A percentile compares a stretch with the other conserved stretches of the same genome.
These are phyloP conservation scores for Drosophila vallismaia DNA, from an alignment of 2,888 invertebrate genomes.

Conservation along the genomic window DNA sequence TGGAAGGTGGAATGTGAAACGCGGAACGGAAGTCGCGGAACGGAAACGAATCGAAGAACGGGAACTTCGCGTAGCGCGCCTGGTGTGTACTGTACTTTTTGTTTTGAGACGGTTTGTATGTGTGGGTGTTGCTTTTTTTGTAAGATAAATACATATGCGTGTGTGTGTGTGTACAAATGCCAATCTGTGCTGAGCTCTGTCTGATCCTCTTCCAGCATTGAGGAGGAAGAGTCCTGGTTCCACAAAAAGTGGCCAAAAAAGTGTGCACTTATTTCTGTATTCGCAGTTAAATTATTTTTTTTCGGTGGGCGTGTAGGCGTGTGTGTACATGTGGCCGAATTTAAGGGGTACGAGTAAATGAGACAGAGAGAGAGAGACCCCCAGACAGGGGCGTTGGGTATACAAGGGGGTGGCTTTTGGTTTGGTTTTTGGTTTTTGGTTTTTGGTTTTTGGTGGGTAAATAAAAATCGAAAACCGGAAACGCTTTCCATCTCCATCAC, in stretches of 20 bases:
- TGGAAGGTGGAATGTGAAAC: slow-evolving; percentile 1
- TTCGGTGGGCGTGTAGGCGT: not conserved
- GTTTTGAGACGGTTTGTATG: not conserved
- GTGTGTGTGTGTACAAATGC: slow-evolving; percentile 47
- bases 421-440: not conserved
- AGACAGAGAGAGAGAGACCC: slow-evolving; percentile 4
- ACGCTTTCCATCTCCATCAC: slow-evolving; percentile 21
- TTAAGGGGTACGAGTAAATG: slow-evolving; percentile 7
- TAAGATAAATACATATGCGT: not conserved
- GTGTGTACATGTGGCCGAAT: slow-evolving; percentile 27
- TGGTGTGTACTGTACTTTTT: slow-evolving; percentile 21
- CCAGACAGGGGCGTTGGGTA: slow-evolving; percentile 7
- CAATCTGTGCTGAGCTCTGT: slow-evolving; percentile 50
- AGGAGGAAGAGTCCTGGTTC: not conserved
- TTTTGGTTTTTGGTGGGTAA: not conserved
- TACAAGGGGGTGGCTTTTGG: not conserved
- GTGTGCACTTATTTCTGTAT: slow-evolving; percentile 25
- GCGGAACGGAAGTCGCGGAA: slow-evolving; percentile 6
- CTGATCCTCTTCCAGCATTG: slow-evolving; percentile 7
- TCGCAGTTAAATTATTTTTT: slow-evolving; percentile 3
- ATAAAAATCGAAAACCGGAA: slow-evolving; percentile 24
- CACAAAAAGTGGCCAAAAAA: not conserved
- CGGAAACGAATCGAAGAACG: slow-evolving; percentile 1
- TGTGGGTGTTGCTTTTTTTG: not conserved
- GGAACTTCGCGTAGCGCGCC: slow-evolving; percentile 7